Evolutionary conservation across 2,888 invertebrate genomes (phyloP), one percentile per base, ranked within the genome.

Genomic region (Philereme transversata): DNA sequence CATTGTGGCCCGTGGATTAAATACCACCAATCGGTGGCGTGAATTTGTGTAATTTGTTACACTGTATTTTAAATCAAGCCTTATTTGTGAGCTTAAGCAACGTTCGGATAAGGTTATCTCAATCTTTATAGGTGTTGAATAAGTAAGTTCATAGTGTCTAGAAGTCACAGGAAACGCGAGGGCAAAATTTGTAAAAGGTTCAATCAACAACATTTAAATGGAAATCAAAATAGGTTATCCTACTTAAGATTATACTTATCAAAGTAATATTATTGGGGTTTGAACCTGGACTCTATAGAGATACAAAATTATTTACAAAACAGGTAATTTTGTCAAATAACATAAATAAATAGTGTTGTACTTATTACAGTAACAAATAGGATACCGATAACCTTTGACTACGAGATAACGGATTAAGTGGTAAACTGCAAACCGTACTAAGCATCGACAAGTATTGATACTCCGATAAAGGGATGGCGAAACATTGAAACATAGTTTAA

Each of bases 1-100:
- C 84, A 82, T 82, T 83, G 82, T 78, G 70, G 70, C 67, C 68
- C 61, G 59, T 59, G 73, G 70, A 78, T 77, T 22, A 80, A 82
- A 82, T 77, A 73, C 74, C 71, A 66, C 70, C 74, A 76, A 79
- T 78, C 69, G 75, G 68, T 63, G 60, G 56, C 64, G 72, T 71
- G 73, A 77, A 81, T 76, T 75, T 73, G 67, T 65, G 69, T 73
- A 57, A 82, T 82, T 81, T 79, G 78, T 82, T 58, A 49, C 51
- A 48, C 52, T 55, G 57, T 34, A 63, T 69, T 67, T n/a, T 73
- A 64, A 63, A 65, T 69, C 67, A 69, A 69, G 71, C 10, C 52
- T 52, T 56, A 63, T 56, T 63, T 59, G 56, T 50, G 52, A 55
- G 59, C 63, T 56, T 63, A 49, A 52, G 34, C 34, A 50, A 57